Evolutionary conservation across 2,888 invertebrate species (phyloP).

Genomic region (Exocentrus adspersus): DNA sequence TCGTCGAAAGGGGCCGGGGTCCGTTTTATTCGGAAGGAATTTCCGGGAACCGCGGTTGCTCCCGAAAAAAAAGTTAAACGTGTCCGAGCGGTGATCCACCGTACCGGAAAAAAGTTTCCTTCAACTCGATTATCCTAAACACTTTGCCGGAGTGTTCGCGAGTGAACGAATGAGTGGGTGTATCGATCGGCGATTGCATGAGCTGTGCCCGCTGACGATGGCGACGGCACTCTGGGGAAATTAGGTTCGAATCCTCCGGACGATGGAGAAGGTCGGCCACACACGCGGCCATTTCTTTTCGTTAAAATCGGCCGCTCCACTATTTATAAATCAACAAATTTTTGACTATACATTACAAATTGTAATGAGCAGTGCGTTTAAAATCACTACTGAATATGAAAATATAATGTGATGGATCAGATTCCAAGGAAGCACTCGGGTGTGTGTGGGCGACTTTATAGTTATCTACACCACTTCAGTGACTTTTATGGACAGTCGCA

Average conservation of each 20-base stretch:
- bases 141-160: constrained; percentile 26
- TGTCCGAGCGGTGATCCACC: constrained; percentile 8
- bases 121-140: constrained; percentile 33
- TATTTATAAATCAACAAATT: too few species aligned
- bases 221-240: constrained; percentile 58
- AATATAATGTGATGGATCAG: too few species aligned
- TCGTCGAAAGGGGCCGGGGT: not conserved
- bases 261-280: constrained; percentile 28
- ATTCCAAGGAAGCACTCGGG: too few species aligned
- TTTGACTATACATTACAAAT: too few species aligned
- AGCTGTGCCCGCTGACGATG: constrained; percentile 55
- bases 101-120: constrained; percentile 23
- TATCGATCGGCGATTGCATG: constrained; percentile 52
- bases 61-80: constrained; percentile 18
- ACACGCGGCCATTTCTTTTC: not conserved
- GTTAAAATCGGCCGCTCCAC: constrained; percentile 37
- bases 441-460: too few species aligned
- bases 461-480: too few species aligned
- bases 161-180: constrained; percentile 34
- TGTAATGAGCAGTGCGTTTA: too few species aligned
- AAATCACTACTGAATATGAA: too few species aligned
- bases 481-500: too few species aligned
- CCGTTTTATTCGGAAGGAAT: not conserved
- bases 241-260: constrained; percentile 45
- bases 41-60: not conserved